phyloP scores from a whole-genome alignment of 2,888 invertebrate genomes.

The Argyresthia goedartella region DNA sequence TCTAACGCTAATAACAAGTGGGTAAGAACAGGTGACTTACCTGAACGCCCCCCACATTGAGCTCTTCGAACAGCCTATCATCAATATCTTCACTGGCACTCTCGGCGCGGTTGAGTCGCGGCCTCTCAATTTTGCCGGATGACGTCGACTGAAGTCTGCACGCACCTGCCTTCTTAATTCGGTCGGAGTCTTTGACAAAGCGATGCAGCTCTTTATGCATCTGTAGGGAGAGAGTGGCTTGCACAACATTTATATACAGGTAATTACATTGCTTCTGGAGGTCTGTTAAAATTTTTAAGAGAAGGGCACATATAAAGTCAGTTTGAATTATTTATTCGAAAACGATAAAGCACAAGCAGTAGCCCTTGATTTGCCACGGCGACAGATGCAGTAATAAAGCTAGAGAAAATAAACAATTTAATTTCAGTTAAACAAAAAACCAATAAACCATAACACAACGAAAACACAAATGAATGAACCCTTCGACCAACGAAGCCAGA shows the following conservation, averaged over 20 bases:
- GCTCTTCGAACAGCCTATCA: conserved; percentile 23
- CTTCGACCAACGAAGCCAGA: background rate
- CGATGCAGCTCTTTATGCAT: conserved; percentile 81
- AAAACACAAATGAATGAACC: background rate
- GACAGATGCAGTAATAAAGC: too few relatives aligned
- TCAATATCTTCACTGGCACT: conserved; percentile 46
- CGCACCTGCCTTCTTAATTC: conserved; percentile 10
- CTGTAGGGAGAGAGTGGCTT: conserved; percentile 26
- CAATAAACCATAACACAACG: background rate
- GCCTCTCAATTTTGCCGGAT: conserved; percentile 13
- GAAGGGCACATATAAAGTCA: too few relatives aligned
- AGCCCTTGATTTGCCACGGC: too few relatives aligned
- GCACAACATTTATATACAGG: background rate
- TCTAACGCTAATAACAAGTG: too few relatives aligned
- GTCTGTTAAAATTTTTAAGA: too few relatives aligned
- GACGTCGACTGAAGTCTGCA: conserved; percentile 1
- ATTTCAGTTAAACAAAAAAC: background rate
- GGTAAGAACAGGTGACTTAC: too few relatives aligned
- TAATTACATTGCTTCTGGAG: background rate
- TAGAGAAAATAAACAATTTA: too few relatives aligned
- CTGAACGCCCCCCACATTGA: background rate
- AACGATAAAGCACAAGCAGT: too few relatives aligned
- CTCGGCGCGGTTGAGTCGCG: conserved; percentile 32
- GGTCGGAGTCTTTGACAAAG: conserved; percentile 54
- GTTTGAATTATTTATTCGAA: too few relatives aligned